A percentile compares a stretch with the other conserved stretches of the same genome.
These are phyloP conservation scores for Onthophagus taurus DNA, from an alignment of 1,140 invertebrate genomes.

Conservation along the genomic window DNA sequence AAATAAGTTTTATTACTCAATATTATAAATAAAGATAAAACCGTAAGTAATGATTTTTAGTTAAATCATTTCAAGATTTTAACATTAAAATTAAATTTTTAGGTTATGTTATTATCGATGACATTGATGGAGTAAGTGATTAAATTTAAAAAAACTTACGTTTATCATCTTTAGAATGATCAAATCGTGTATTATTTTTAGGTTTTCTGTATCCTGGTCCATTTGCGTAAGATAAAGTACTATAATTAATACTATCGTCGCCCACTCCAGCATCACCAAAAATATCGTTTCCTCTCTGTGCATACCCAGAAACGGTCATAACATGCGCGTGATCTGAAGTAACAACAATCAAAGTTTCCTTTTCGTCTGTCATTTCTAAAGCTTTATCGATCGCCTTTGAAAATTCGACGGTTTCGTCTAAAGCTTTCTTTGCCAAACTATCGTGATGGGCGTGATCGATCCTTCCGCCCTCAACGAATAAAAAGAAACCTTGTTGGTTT, in stretches of 20 bases:
- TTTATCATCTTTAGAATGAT: slow-evolving; percentile 30
- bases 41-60: no score
- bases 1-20: no score
- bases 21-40: no score
- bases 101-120: no score
- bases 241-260: slow-evolving; percentile 48
- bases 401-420: slow-evolving; percentile 61
- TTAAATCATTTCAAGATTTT: no score
- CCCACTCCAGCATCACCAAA: slow-evolving; percentile 15
- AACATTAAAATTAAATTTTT: no score
- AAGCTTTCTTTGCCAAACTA: slow-evolving; percentile 50
- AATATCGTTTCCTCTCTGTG: slow-evolving; percentile 38
- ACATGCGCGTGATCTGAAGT: slow-evolving; percentile 56
- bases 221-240: slow-evolving; percentile 62
- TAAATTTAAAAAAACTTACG: slow-evolving; percentile 26
- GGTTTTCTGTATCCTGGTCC: slow-evolving; percentile 49
- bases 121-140: no score
- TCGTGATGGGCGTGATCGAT: slow-evolving; percentile 68
- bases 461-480: slow-evolving; percentile 62
- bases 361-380: slow-evolving; percentile 42
- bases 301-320: slow-evolving; percentile 50
- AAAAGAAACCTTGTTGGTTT: slow-evolving; percentile 56
- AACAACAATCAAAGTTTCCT: slow-evolving; percentile 50
- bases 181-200: slow-evolving; percentile 24
- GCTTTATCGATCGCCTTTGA: slow-evolving; percentile 55